These are phyloP conservation scores for Sitophilus oryzae DNA, from an alignment of 1,140 invertebrate genomes.

Conservation along the genomic window DNA sequence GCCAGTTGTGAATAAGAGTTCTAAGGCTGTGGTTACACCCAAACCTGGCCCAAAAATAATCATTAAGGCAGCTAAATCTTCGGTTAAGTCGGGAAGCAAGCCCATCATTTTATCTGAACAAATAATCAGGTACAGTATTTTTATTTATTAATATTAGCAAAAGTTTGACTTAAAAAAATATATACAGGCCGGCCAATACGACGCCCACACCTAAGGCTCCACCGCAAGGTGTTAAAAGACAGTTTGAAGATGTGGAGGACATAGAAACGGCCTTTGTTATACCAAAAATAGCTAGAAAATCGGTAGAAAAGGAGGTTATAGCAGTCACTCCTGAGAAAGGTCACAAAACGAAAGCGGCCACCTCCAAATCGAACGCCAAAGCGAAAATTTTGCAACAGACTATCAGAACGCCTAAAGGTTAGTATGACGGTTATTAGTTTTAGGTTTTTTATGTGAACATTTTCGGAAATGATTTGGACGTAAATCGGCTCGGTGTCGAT, in stretches of 20 bases:
- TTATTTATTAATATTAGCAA: not conserved
- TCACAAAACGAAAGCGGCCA: not conserved
- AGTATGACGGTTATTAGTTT: conserved; percentile 7
- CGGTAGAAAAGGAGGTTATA: conserved; percentile 20
- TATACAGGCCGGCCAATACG: conserved; percentile 24
- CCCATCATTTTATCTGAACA: conserved; percentile 41
- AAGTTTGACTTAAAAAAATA: not conserved
- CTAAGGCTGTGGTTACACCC: not conserved
- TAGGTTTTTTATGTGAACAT: not conserved
- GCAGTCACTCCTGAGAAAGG: not conserved
- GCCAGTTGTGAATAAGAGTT: conserved; percentile 6
- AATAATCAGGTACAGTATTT: conserved; percentile 32
- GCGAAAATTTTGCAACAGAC: conserved; percentile 42
- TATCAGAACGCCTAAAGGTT: conserved; percentile 39
- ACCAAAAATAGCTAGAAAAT: conserved; percentile 34
- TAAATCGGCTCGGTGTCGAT: no score
- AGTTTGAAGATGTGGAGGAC: conserved; percentile 40
- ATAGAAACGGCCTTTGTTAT: conserved; percentile 41
- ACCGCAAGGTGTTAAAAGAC: conserved; percentile 28
- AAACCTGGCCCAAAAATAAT: conserved; percentile 19
- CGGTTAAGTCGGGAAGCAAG: conserved; percentile 23
- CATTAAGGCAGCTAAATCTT: conserved; percentile 11
- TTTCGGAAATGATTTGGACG: no score
- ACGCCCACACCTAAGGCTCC: conserved; percentile 23
- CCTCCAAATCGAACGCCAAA: conserved; percentile 25